These are phyloP conservation scores for Sterna hirundo DNA, from an alignment of 2,113 vertebrate species.

Conservation along the genomic window DNA sequence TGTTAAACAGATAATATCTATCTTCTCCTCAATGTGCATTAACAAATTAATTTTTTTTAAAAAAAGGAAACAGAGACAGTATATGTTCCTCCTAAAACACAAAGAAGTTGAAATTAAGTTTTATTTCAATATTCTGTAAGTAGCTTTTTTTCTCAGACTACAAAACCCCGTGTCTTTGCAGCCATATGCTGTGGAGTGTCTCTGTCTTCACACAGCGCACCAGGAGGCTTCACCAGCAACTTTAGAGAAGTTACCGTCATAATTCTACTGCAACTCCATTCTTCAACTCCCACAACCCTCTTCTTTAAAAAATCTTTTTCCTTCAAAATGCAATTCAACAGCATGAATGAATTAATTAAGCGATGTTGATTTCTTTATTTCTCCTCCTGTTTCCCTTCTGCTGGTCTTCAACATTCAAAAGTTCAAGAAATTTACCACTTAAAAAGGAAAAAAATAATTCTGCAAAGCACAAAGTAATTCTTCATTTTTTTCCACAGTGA, in stretches of 20 bases:
- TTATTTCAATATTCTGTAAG: neutral
- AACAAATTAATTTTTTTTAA: neutral
- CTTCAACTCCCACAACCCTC: neutral
- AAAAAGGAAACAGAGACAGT: neutral
- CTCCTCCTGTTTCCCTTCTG: neutral
- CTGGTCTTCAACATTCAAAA: neutral
- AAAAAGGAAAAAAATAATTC: neutral
- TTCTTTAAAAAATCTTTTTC: neutral
- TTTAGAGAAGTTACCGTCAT: neutral
- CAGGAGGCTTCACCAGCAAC: neutral
- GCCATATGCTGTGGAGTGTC: rapidly evolving
- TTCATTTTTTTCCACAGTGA: neutral
- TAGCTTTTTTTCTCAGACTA: neutral
- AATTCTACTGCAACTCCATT: neutral
- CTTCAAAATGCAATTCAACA: neutral
- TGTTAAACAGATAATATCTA: neutral
- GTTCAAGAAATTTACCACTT: neutral
- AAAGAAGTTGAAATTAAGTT: neutral
- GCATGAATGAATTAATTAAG: neutral
- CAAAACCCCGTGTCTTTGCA: neutral
- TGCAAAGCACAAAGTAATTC: neutral
- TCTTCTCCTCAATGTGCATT: neutral
- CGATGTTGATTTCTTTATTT: neutral
- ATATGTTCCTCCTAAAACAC: neutral
- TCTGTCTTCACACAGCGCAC: neutral